These are phyloP conservation scores for Calypte anna DNA, from an alignment of 2,113 vertebrate species.

Conservation along the genomic window DNA sequence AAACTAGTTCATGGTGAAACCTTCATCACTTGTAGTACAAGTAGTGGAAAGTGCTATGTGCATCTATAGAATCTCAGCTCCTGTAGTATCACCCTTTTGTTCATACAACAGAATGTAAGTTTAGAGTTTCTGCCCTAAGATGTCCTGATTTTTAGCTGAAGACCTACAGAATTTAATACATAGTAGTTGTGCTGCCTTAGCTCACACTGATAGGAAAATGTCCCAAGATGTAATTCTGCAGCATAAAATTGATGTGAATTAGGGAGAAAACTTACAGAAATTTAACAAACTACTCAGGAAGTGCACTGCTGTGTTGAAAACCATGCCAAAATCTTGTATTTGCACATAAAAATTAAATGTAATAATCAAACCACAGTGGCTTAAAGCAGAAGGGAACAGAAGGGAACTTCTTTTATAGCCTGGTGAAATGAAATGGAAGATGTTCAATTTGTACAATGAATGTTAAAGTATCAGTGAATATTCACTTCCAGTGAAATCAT, in stretches of 20 bases:
- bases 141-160: background rate
- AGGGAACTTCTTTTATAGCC: background rate
- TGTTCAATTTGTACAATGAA: background rate
- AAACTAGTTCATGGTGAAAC: background rate
- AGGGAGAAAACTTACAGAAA: background rate
- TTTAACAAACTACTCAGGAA: background rate
- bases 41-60: background rate
- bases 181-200: background rate
- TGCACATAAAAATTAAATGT: background rate
- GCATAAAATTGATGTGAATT: background rate
- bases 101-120: background rate
- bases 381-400: background rate
- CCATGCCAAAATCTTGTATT: background rate
- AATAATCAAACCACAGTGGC: background rate
- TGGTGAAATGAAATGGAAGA: background rate
- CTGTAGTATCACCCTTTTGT: background rate
- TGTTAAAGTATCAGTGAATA: background rate
- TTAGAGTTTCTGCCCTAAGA: background rate
- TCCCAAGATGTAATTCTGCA: background rate
- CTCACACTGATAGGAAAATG: background rate
- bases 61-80: background rate
- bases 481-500: background rate
- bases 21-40: background rate
- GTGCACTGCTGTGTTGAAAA: background rate
- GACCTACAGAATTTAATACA: background rate